Base-by-base conservation (phyloP, 2,113 vertebrate species). In the Salvelinus sp. region DNA sequence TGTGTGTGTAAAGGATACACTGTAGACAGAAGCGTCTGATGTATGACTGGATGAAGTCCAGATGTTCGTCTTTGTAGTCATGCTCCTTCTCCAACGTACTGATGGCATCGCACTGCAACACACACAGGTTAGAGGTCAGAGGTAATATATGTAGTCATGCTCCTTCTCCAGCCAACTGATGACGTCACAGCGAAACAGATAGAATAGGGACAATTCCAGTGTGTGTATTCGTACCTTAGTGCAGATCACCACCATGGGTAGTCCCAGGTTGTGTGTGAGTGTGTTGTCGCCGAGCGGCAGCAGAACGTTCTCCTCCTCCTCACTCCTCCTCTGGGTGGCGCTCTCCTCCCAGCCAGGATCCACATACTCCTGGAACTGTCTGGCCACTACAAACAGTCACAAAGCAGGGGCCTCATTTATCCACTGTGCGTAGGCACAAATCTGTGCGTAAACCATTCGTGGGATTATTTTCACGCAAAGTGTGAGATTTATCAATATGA, bases 51-150 rank as follows among this genome's bases (percentile, higher is more conserved):
- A 99, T 98, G 89, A 99, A 98, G 89, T 99, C 97, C 0, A 99
- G 95, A 93, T 99, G 98, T 88, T 99, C 97, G 70, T 99, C 98
- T 93, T 93, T 96, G 92, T 98, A 99, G 93, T 99, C 97, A 20
- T 99, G 96, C 14, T 28, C 27, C 27, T 28, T 28, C 27, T 28
- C 27, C 27, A 28, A 3, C 3, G 27, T 28, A 28, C 30, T 30
- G 30, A 30, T 30, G 30, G 30, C 30, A 30, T 30, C 30, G 4
- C 30, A 30, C 30, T 30, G 30, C 30, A 30, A 30, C 18, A 50
- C 18, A 50, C 48, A 50, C 48, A 50, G 2, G 13, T 50, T 50
- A 50, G 3, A 54, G 48, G 48, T 54, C 16, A 54, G 0, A 54
- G 14, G 28, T 44, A 23, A 82, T 14, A 66, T 67, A 68, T 14